Evolutionary conservation across 2,113 vertebrate genomes (phyloP).

Genomic region (Brevimyrus niger): DNA sequence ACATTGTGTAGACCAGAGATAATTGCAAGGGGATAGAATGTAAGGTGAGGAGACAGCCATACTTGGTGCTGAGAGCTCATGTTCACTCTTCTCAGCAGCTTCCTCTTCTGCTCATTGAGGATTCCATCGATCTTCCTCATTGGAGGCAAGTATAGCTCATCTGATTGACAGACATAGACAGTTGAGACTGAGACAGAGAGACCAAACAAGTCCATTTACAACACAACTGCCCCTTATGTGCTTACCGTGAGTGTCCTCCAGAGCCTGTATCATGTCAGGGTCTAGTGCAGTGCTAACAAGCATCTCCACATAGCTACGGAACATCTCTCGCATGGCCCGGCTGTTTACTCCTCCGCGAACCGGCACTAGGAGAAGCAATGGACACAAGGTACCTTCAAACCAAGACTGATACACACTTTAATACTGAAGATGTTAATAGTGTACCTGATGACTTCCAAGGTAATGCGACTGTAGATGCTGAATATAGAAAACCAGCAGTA

Average conservation of each 20-base stretch:
- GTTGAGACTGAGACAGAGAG: background rate
- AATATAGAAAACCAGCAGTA: background rate
- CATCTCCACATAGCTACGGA: constrained; percentile 91
- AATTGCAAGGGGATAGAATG: background rate
- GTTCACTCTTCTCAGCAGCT: constrained; percentile 71
- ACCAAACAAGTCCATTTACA: background rate
- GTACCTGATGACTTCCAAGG: background rate
- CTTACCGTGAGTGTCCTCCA: constrained; percentile 84
- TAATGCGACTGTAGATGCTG: background rate
- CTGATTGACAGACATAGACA: constrained; percentile 46
- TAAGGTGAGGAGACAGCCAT: background rate
- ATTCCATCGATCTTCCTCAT: constrained; percentile 86
- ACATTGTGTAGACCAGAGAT: background rate
- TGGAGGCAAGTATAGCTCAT: constrained; percentile 80
- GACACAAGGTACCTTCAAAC: background rate
- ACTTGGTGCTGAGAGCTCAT: constrained; percentile 78
- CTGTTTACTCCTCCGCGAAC: constrained; percentile 77
- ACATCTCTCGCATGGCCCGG: constrained; percentile 87
- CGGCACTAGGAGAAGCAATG: constrained; percentile 38
- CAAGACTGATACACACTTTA: background rate
- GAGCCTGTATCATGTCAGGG: constrained; percentile 89
- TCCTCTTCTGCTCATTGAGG: constrained; percentile 80
- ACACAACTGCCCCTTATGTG: background rate
- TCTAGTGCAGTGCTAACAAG: constrained; percentile 86
- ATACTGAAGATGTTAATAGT: background rate